These are phyloP conservation scores for Pentalonia nigronervosa DNA, from an alignment of 1,140 invertebrate genomes.

Conservation along the genomic window DNA sequence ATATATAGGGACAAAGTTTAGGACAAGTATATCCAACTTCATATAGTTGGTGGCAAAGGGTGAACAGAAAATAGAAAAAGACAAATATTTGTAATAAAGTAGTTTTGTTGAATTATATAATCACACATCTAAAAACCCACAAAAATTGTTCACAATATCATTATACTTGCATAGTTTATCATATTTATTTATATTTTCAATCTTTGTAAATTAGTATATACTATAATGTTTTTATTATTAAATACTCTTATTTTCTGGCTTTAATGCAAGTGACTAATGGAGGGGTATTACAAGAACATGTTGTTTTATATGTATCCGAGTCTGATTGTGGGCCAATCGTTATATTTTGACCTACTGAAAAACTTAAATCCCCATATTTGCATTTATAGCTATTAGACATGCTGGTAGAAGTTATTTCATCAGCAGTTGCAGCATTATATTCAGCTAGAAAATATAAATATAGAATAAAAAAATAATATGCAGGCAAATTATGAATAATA, in stretches of 20 bases:
- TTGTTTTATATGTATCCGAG: neutral
- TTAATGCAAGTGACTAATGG: slow-evolving; percentile 37
- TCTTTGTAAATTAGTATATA: neutral
- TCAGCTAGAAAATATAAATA: slow-evolving; percentile 29
- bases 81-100: neutral
- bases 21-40: too few species aligned
- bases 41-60: neutral
- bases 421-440: neutral
- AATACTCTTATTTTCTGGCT: neutral
- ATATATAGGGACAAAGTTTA: too few species aligned
- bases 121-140: neutral
- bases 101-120: neutral
- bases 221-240: neutral
- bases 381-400: neutral
- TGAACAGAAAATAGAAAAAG: neutral
- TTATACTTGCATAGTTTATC: neutral
- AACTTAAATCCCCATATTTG: slow-evolving; percentile 8
- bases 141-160: neutral
- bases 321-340: neutral
- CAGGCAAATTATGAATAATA: neutral
- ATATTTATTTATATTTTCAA: neutral
- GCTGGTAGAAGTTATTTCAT: neutral
- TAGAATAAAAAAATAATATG: neutral
- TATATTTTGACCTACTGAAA: slow-evolving; percentile 24
- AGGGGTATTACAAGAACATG: slow-evolving; percentile 33